Evolutionary conservation across 1,140 invertebrate species (phyloP).

Genomic region (Camponotus pennsylvanicus): DNA sequence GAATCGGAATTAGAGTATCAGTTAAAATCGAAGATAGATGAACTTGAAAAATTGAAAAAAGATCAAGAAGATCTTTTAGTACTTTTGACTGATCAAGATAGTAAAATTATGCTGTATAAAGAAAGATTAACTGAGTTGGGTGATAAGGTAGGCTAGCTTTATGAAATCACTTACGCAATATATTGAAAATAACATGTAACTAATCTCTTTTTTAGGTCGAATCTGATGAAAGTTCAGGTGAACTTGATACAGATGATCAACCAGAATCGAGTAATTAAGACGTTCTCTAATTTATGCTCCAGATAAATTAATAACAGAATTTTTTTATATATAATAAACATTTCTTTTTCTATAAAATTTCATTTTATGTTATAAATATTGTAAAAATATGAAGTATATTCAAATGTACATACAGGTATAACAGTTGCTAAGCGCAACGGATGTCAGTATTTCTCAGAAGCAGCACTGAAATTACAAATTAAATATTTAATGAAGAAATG

Average conservation of each 20-base stretch:
- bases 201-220: constrained; percentile 76
- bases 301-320: constrained; percentile 21
- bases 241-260: constrained; percentile 82
- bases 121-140: constrained; percentile 90
- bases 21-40: constrained; percentile 84
- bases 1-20: constrained; percentile 79
- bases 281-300: constrained; percentile 19
- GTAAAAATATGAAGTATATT: constrained; percentile 27
- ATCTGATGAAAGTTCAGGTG: constrained; percentile 82
- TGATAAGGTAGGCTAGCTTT: constrained; percentile 86
- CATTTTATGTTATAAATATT: constrained; percentile 15
- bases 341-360: constrained; percentile 35
- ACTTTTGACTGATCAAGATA: constrained; percentile 94
- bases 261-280: constrained; percentile 79
- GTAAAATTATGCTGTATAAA: constrained; percentile 91
- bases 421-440: constrained; percentile 36
- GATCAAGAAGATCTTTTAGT: constrained; percentile 97
- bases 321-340: not conserved
- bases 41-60: constrained; percentile 91
- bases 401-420: constrained; percentile 54
- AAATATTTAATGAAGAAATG: constrained; percentile 1
- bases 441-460: not conserved
- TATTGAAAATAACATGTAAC: not conserved
- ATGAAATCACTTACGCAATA: not conserved
- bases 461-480: constrained; percentile 15